These are phyloP conservation scores for Oligia strigilis DNA, from an alignment of 2,888 invertebrate genomes.

Conservation along the genomic window DNA sequence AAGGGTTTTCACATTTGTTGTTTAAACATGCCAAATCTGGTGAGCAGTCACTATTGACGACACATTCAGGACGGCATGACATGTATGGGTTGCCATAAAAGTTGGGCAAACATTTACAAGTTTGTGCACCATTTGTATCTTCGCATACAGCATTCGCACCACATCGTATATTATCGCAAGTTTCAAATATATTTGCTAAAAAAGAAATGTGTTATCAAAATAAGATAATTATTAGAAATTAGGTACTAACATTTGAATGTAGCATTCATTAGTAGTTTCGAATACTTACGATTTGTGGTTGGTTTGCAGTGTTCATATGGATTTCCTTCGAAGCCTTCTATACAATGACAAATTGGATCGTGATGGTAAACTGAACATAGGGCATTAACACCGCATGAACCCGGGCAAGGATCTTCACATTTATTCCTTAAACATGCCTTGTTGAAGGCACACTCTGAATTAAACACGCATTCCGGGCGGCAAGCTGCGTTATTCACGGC, in stretches of 20 bases:
- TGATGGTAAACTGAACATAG: conserved; percentile 93
- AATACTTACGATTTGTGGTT: conserved; percentile 89
- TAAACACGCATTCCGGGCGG: conserved; percentile 95
- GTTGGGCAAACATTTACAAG: conserved; percentile 93
- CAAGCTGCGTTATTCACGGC: conserved; percentile 93
- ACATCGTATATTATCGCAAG: conserved; percentile 93
- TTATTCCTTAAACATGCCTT: conserved; percentile 94
- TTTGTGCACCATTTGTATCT: conserved; percentile 91
- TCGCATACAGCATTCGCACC: conserved; percentile 94
- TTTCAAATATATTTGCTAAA: conserved; percentile 85
- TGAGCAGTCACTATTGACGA: conserved; percentile 95
- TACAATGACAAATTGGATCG: conserved; percentile 93
- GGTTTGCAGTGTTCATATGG: conserved; percentile 94
- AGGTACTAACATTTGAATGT: not conserved
- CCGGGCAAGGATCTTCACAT: conserved; percentile 95
- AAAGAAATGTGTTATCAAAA: not conserved
- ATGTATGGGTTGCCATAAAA: conserved; percentile 95
- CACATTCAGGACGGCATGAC: conserved; percentile 95
- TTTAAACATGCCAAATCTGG: conserved; percentile 93
- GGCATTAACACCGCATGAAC: conserved; percentile 94
- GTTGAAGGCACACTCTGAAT: conserved; percentile 95
- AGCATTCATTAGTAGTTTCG: not conserved
- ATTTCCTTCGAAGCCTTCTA: conserved; percentile 93
- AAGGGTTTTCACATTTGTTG: conserved; percentile 94
- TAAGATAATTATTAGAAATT: not conserved